Conservation (phyloP, 2,113 vertebrate genomes). For the Rhinogobius similis region DNA sequence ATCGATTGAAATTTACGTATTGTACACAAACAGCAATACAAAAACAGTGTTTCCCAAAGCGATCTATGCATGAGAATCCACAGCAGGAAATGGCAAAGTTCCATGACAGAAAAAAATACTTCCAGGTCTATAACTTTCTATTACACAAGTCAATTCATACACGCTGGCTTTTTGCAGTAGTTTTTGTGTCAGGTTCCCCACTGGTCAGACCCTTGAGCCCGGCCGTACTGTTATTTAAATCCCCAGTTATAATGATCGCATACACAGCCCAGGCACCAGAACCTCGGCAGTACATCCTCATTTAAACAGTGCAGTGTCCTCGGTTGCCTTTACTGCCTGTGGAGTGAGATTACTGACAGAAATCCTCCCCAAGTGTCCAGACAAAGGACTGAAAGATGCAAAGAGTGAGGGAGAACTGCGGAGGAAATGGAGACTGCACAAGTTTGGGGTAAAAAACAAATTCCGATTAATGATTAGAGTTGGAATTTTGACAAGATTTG, state of each 20-base stretch:
- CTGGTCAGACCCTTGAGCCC: conserved; percentile 9
- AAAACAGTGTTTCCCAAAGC: too few species aligned
- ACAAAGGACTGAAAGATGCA: conserved; percentile 12
- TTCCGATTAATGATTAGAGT: too few species aligned
- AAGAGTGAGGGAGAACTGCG: background rate
- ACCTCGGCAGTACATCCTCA: conserved; percentile 24
- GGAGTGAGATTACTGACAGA: conserved; percentile 37
- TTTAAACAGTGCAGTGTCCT: conserved; percentile 48
- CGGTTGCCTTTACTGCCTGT: conserved; percentile 30
- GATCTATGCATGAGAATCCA: too few species aligned
- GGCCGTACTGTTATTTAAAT: conserved; percentile 46
- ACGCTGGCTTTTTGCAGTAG: background rate
- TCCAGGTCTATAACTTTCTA: too few species aligned
- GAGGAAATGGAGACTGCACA: background rate
- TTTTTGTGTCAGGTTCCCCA: background rate
- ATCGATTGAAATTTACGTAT: too few species aligned
- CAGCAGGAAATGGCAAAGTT: too few species aligned
- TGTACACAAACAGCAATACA: too few species aligned
- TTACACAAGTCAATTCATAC: background rate
- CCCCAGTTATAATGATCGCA: conserved; percentile 36
- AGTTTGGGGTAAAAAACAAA: too few species aligned
- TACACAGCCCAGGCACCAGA: conserved; percentile 31
- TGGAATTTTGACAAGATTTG: too few species aligned
- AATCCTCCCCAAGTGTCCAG: conserved; percentile 14
- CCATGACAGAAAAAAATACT: too few species aligned